phyloP scores from a whole-genome alignment of 2,888 invertebrate genomes.

The Aphidoletes aphidimyza region DNA sequence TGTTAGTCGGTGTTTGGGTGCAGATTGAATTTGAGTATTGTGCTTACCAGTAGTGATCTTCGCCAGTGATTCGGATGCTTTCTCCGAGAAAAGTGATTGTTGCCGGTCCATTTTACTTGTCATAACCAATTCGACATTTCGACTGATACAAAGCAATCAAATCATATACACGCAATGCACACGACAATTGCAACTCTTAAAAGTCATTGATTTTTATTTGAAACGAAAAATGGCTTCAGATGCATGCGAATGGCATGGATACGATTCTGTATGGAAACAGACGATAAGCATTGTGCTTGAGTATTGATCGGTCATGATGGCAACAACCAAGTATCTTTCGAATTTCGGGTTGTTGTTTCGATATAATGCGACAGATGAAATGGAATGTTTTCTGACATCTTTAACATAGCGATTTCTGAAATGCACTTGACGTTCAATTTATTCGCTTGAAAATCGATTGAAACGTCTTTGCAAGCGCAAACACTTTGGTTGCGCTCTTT shows the following conservation, averaged over 20 bases:
- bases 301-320: too few relatives aligned
- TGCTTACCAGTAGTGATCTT: too few relatives aligned
- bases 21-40: too few relatives aligned
- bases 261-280: background rate
- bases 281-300: too few relatives aligned
- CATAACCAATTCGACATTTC: conserved; percentile 18
- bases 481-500: conserved; percentile 6
- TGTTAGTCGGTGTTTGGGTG: background rate
- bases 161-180: conserved; percentile 15
- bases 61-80: too few relatives aligned
- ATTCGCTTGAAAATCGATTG: background rate
- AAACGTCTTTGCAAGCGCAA: background rate
- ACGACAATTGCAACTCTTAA: background rate
- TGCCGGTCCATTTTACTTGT: conserved; percentile 1
- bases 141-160: background rate
- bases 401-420: conserved; percentile 21
- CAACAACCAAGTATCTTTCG: background rate
- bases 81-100: background rate
- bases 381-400: background rate
- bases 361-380: conserved; percentile 5
- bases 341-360: conserved; percentile 27
- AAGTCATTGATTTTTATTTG: conserved; percentile 25
- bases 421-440: conserved; percentile 36
- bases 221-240: background rate
- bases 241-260: background rate